Evolutionary conservation across 2,113 vertebrate species (phyloP).

Genomic region (Aspiorhynchus laticeps): DNA sequence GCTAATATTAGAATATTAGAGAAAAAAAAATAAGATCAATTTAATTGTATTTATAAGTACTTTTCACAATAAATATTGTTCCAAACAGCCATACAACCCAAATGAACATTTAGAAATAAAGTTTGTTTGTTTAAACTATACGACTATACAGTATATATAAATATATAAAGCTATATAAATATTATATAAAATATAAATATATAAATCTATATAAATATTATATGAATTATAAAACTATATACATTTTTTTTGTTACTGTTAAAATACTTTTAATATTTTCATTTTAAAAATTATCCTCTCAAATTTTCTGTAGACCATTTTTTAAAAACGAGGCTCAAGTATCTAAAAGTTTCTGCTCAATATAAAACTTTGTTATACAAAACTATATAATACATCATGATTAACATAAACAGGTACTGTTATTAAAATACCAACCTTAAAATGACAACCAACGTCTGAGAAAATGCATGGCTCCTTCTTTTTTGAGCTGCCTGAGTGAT

Average conservation of each 20-base stretch:
- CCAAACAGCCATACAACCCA: background rate
- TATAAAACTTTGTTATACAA: background rate
- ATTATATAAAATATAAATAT: too few species aligned
- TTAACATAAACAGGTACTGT: background rate
- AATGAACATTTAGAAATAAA: background rate
- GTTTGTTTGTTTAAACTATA: too few species aligned
- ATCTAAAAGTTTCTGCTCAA: background rate
- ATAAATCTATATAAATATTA: background rate
- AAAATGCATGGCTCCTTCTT: constrained; percentile 73
- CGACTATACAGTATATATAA: too few species aligned
- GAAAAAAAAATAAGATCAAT: background rate
- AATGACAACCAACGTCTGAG: constrained; percentile 77
- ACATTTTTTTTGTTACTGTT: background rate
- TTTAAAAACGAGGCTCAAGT: background rate
- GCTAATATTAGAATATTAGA: background rate
- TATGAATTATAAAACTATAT: background rate
- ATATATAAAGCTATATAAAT: background rate
- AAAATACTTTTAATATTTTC: background rate
- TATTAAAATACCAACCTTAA: constrained; percentile 70
- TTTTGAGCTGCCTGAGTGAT: constrained; percentile 7
- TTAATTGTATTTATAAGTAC: background rate
- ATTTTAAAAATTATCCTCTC: background rate
- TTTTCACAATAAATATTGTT: background rate
- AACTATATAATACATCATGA: background rate
- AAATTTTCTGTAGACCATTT: background rate